Evolutionary conservation across 2,888 invertebrate genomes (phyloP).

Genomic region (Cinara cedri): DNA sequence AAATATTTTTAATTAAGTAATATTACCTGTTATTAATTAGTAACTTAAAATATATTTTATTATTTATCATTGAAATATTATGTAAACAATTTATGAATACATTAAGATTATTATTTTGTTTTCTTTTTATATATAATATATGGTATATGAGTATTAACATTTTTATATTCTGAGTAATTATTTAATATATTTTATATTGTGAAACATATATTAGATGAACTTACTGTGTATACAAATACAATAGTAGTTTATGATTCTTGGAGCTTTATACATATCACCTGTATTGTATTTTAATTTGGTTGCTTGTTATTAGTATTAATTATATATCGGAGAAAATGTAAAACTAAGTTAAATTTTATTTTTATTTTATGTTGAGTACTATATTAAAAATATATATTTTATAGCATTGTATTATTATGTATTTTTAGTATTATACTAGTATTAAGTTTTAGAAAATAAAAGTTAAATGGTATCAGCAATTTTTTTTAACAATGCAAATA

Average conservation of each 20-base stretch:
- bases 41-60: slow-evolving; percentile 9
- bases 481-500: slow-evolving; percentile 41
- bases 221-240: not conserved
- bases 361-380: not conserved
- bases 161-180: slow-evolving; percentile 8
- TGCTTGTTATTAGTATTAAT: slow-evolving; percentile 21
- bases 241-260: not conserved
- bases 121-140: not conserved
- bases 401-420: not conserved
- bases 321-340: not conserved
- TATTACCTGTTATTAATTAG: not conserved
- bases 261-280: slow-evolving; percentile 42
- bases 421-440: not conserved
- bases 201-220: not conserved
- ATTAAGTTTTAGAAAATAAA: not conserved
- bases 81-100: not conserved
- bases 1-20: not conserved
- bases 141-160: not conserved
- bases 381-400: not conserved
- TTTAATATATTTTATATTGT: no score
- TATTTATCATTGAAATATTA: not conserved
- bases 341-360: not conserved
- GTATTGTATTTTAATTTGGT: slow-evolving; percentile 9
- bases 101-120: not conserved
- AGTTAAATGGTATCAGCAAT: slow-evolving; percentile 16